Conservation (phyloP, 1,140 invertebrate species). For the Helicoverpa zea region DNA sequence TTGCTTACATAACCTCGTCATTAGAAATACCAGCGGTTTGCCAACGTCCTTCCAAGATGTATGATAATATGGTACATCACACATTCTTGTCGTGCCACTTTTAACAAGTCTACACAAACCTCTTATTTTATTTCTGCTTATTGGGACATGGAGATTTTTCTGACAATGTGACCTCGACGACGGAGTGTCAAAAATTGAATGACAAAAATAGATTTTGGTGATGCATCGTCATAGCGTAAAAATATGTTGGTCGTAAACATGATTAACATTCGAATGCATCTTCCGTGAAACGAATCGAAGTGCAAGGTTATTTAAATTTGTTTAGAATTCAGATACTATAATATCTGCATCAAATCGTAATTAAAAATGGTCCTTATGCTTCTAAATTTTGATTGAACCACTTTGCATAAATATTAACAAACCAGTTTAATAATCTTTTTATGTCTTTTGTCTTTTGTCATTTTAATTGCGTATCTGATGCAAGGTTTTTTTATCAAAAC, state of each 20-base stretch:
- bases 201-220: neutral
- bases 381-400: no score
- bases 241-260: neutral
- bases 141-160: neutral
- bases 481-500: no score
- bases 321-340: no score
- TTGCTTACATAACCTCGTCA: slow-evolving; percentile 77
- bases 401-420: no score
- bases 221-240: neutral
- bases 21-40: slow-evolving; percentile 72
- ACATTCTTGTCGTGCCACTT: slow-evolving; percentile 21
- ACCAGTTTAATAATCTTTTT: no score
- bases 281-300: no score
- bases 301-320: no score
- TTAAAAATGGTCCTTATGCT: no score
- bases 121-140: slow-evolving; percentile 22
- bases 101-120: neutral
- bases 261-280: neutral
- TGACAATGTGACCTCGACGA: neutral
- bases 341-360: no score
- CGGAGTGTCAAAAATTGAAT: slow-evolving; percentile 18
- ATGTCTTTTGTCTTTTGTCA: no score
- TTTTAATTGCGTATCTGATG: no score
- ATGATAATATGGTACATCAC: slow-evolving; percentile 16
- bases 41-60: slow-evolving; percentile 50